Conservation (phyloP, 2,113 vertebrate genomes). For the Perca fluviatilis region DNA sequence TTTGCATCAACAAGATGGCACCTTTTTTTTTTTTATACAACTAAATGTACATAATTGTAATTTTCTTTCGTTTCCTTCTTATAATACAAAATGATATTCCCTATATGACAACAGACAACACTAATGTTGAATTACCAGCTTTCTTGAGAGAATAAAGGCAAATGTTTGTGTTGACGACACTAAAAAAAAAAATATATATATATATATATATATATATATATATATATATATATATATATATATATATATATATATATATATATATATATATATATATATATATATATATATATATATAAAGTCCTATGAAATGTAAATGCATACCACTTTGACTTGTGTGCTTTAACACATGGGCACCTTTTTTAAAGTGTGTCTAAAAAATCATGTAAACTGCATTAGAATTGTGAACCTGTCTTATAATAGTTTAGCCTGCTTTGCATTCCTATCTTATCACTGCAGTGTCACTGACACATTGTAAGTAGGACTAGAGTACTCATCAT, state of each 20-base stretch:
- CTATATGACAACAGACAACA: not conserved
- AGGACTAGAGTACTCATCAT: constrained; percentile 14
- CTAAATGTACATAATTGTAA: constrained; percentile 43
- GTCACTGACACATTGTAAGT: constrained; percentile 1
- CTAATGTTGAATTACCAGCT: constrained; percentile 37
- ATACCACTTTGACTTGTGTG: constrained; percentile 24
- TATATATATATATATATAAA: not conserved
- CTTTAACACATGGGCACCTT: constrained; percentile 13
- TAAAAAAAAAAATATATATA: constrained; percentile 4
- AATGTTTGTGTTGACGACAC: constrained; percentile 11
- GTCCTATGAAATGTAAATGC: constrained; percentile 8
- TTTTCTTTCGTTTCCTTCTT: constrained; percentile 5
- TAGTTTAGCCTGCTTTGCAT: constrained; percentile 39
- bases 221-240: too few species aligned
- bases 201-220: too few species aligned
- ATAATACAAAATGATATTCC: constrained; percentile 15
- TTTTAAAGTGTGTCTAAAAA: constrained; percentile 26
- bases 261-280: too few species aligned
- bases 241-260: too few species aligned
- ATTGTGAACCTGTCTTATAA: constrained; percentile 40
- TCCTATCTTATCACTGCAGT: constrained; percentile 31
- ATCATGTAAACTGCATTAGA: constrained; percentile 23
- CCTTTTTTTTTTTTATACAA: constrained; percentile 61
- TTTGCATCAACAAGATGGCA: constrained; percentile 58
- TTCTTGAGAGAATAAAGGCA: constrained; percentile 29